Base-by-base conservation (phyloP, 2,113 vertebrate genomes). In the Falcunculus frontatus region DNA sequence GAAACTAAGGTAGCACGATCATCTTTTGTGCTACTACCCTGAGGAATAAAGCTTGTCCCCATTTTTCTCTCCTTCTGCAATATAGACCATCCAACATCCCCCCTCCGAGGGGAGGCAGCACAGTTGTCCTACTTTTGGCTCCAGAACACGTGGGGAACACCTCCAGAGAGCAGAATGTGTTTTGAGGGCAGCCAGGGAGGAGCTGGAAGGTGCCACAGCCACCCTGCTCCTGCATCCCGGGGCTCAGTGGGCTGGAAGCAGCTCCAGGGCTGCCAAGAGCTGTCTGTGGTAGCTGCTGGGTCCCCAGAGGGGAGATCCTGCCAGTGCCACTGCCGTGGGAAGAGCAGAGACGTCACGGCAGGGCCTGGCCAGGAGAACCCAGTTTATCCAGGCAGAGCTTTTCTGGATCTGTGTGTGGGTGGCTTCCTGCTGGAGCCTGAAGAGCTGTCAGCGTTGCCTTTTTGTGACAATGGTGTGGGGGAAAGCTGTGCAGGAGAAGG, bases 381-480 rank as follows among this genome's bases (percentile, higher is more conserved):
- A 1, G 35, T 14, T 91, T n/a, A 16, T 55, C 37, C 20, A 42
- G 53, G 74, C 74, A 39, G 72, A 81, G 25, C 8, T 81, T 89
- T 94, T 79, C 67, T 77, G 90, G 82, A 32, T 80, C 65, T 29
- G 27, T 1, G 50, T 4, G 93, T 82, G 89, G 93, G 95, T 47
- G 82, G 91, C 35, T 95, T 95, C 87, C 89, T 89, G 93, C 90
- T 44, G 70, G 72, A 85, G 90, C 80, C 91, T 67, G 78, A 10
- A 7, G 72, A 96, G 85, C 79, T 89, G 81, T 80, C 93, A 90
- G 37, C 3, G 0, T 15, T 73, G 65, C 84, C 77, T 83, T 80
- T 85, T 63, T 47, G 72, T 90, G 82, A 93, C 87, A 90, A 42
- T 90, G 78, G 67, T 56, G 87, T 89, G 95, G 82, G 93, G 95